Conservation (phyloP, 2,113 vertebrate genomes). For the Microcebus ravelobensis region DNA sequence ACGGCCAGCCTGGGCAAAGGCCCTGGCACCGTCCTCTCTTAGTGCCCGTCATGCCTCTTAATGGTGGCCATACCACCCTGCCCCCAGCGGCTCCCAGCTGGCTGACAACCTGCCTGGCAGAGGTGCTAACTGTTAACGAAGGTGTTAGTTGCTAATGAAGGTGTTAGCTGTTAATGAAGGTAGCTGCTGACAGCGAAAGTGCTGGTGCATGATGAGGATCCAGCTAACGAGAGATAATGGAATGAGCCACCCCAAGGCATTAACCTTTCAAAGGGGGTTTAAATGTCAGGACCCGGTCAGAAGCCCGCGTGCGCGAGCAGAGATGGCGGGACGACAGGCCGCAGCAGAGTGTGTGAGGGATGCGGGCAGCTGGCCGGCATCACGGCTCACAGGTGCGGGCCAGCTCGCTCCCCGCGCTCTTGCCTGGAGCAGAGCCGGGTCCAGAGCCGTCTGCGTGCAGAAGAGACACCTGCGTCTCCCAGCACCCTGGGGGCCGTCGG, state of each 20-base stretch:
- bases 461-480: rapidly evolving
- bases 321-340: rapidly evolving
- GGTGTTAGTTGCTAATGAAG: not conserved
- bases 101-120: not conserved
- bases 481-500: too few relatives aligned
- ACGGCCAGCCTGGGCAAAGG: rapidly evolving
- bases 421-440: not conserved
- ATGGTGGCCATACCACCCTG: rapidly evolving
- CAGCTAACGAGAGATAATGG: not conserved
- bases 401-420: not conserved
- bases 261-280: not conserved
- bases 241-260: rapidly evolving
- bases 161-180: not conserved
- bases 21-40: rapidly evolving
- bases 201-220: not conserved
- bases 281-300: not conserved
- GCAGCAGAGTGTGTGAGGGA: not conserved
- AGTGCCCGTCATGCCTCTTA: not conserved
- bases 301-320: rapidly evolving
- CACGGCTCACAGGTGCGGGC: not conserved
- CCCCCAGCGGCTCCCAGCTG: not conserved
- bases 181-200: too few relatives aligned
- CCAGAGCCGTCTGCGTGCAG: rapidly evolving
- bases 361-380: not conserved
- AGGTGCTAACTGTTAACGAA: not conserved